These are phyloP conservation scores for Melitaea cinxia DNA, from an alignment of 1,140 invertebrate species.

Conservation along the genomic window DNA sequence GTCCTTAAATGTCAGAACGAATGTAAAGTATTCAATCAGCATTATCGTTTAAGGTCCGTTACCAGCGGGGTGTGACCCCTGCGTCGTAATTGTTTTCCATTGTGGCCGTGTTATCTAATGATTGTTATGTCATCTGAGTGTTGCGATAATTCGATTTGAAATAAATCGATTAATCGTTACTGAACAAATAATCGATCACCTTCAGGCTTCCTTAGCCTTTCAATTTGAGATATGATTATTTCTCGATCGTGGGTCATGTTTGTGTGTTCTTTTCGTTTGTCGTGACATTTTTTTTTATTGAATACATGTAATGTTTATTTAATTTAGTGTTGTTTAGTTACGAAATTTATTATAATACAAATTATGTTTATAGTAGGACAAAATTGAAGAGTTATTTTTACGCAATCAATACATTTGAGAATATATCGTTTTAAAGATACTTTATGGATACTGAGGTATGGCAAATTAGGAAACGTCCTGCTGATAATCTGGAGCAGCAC, in stretches of 20 bases:
- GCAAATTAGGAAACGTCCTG: no score
- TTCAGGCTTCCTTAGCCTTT: constrained; percentile 1
- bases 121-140: constrained; percentile 29
- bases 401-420: no score
- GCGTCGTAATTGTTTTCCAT: constrained; percentile 19
- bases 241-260: background rate
- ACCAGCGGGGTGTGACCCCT: constrained; percentile 12
- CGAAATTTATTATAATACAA: no score
- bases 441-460: no score
- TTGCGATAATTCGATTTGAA: constrained; percentile 16
- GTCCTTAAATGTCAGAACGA: constrained; percentile 3
- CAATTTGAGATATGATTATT: background rate
- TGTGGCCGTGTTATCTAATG: constrained; percentile 19
- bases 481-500: no score
- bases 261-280: no score
- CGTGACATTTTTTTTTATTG: no score
- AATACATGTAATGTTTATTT: no score
- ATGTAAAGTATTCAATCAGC: constrained; percentile 4
- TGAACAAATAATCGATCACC: constrained; percentile 16
- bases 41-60: background rate
- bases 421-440: no score
- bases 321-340: no score
- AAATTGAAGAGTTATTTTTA: no score
- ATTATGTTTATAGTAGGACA: no score
- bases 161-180: constrained; percentile 15